Percentiles rank a stretch among this genome's conserved stretches.
Conservation (phyloP, 2,113 vertebrate genomes). For the Amphiprion ocellaris region DNA sequence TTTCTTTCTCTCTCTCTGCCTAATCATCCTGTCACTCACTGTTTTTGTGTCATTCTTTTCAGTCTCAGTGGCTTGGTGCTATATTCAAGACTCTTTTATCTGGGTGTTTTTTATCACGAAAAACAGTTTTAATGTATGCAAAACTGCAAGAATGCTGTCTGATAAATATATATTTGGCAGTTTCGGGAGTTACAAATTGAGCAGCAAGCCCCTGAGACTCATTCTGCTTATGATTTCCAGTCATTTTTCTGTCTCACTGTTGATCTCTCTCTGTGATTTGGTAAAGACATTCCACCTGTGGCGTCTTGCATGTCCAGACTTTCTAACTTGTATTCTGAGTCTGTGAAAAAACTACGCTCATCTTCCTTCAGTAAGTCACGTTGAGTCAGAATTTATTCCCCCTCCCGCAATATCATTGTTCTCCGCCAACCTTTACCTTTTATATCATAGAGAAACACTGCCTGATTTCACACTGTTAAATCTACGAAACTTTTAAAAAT, state of each 20-base stretch:
- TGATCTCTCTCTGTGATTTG: slow-evolving; percentile 85
- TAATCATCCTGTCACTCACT: slow-evolving; percentile 35
- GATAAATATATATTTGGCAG: background rate
- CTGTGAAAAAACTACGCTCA: slow-evolving; percentile 92
- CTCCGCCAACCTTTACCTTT: slow-evolving; percentile 20
- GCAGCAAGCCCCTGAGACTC: slow-evolving; percentile 52
- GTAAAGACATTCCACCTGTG: slow-evolving; percentile 89
- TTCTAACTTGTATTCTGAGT: slow-evolving; percentile 87
- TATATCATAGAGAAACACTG: slow-evolving; percentile 12
- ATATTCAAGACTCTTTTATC: slow-evolving; percentile 8
- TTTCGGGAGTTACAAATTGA: slow-evolving; percentile 5
- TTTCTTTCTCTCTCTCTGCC: slow-evolving; percentile 3
- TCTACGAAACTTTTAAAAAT: slow-evolving; percentile 13
- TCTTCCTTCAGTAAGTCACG: slow-evolving; percentile 94
- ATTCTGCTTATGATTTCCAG: slow-evolving; percentile 33
- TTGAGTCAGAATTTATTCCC: slow-evolving; percentile 48
- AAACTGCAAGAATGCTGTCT: background rate
- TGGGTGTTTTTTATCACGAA: background rate
- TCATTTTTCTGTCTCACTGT: slow-evolving; percentile 82
- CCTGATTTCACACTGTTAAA: slow-evolving; percentile 25
- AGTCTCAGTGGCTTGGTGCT: slow-evolving; percentile 51
- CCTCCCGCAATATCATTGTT: slow-evolving; percentile 7
- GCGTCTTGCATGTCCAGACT: slow-evolving; percentile 88
- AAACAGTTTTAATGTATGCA: slow-evolving; percentile 8
- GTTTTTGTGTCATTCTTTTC: slow-evolving; percentile 43